These are phyloP conservation scores for Cyprinus carpio DNA, from an alignment of 2,113 vertebrate genomes.

Conservation along the genomic window DNA sequence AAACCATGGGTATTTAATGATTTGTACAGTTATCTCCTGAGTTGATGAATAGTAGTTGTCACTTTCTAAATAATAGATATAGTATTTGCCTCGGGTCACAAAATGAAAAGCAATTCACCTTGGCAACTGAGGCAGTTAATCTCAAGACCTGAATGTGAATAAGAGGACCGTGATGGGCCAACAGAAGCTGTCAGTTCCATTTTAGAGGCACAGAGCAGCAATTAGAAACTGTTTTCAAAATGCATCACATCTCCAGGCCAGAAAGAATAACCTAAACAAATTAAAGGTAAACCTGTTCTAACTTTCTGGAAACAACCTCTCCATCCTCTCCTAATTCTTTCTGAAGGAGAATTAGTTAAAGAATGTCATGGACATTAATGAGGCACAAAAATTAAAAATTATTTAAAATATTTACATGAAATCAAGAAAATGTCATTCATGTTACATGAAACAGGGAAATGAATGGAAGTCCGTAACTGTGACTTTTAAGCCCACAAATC, in stretches of 20 bases:
- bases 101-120: neutral
- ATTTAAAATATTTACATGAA: neutral
- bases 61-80: slow-evolving; percentile 9
- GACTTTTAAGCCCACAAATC: no score
- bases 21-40: slow-evolving; percentile 10
- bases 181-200: slow-evolving; percentile 14
- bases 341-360: neutral
- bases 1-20: neutral
- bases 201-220: slow-evolving; percentile 8
- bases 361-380: neutral
- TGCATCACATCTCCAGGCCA: slow-evolving; percentile 20
- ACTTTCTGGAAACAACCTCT: neutral
- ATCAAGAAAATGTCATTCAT: neutral
- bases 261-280: neutral
- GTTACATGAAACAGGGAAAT: neutral
- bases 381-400: neutral
- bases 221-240: slow-evolving; percentile 32
- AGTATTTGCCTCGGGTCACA: neutral
- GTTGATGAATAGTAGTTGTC: neutral
- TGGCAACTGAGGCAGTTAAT: neutral
- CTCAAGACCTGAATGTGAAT: neutral
- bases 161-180: neutral
- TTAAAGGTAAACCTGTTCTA: neutral
- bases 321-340: neutral
- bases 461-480: neutral